These are phyloP conservation scores for Pangasius krempfi DNA, from an alignment of 2,797 vertebrate genomes.

Conservation along the genomic window DNA sequence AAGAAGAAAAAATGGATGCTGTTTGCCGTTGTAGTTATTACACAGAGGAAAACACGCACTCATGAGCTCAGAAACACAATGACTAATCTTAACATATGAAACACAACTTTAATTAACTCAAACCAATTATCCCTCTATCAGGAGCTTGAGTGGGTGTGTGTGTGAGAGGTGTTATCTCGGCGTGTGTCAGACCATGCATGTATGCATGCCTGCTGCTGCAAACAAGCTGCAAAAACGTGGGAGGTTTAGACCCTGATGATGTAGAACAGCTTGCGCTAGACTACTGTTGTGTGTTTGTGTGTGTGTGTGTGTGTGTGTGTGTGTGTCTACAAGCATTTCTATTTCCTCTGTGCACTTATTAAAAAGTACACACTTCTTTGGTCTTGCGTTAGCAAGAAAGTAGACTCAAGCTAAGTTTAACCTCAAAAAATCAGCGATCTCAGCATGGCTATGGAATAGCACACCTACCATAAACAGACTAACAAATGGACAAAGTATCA, in stretches of 20 bases:
- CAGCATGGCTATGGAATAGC: not conserved
- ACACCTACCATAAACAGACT: not conserved
- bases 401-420: not conserved
- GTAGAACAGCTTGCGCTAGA: conserved; percentile 39
- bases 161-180: conserved; percentile 26
- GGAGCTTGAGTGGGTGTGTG: not conserved
- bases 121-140: conserved; percentile 45
- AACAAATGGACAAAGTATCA: not conserved
- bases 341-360: not conserved
- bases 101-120: conserved; percentile 35
- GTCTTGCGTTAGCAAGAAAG: not conserved
- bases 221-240: conserved; percentile 16
- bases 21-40: not conserved
- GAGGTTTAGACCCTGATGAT: conserved; percentile 8
- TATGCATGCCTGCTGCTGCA: conserved; percentile 34
- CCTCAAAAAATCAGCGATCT: not conserved
- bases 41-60: not conserved
- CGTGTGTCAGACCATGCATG: conserved; percentile 5
- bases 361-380: not conserved
- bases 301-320: not conserved
- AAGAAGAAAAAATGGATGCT: not conserved
- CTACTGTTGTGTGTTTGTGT: not conserved
- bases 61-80: not conserved
- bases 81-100: conserved; percentile 5
- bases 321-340: not conserved